Evolutionary conservation across 2,888 invertebrate species (phyloP), one percentile per base, ranked within the genome.

Genomic region (Drosophila multiciliata): DNA sequence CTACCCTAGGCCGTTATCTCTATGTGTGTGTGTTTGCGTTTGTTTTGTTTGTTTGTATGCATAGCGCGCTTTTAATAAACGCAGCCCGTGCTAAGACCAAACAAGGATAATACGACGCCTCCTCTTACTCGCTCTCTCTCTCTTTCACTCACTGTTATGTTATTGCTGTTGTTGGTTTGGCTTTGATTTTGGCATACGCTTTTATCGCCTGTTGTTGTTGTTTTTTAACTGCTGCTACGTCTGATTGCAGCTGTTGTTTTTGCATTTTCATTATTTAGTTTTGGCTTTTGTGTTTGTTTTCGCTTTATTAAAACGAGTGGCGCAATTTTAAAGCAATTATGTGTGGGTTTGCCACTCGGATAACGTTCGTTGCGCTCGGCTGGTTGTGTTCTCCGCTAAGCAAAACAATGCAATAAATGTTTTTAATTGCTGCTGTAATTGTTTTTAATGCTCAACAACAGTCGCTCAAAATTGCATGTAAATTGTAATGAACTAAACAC

Each of bases 271-370:
- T 66, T 64, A 59, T 63, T 59, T 52, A 29, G 35, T 35, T 57
- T 53, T 32, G 52, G 58, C 40, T 66, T 73, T 78, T 74, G 81
- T 78, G 57, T 74, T 72, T 63, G 45, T 23, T 23, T 45, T 29
- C 29, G 78, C 67, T 80, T 89, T 88, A 83, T 90, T 90, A 87
- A 91, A 88, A 86, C 83, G 90, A 90, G 89, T 90, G 87, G 89
- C 70, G 91, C 89, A 83, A 88, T 90, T 90, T 90, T 87, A 81
- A 88, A 90, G 84, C 86, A 90, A 90, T 90, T 90, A 91, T 83
- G 68, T 76, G 68, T 65, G 66, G 77, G 78, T 71, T 68, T 48
- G 59, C 55, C 67, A 71, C 67, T 70, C 75, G 38, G 38, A 49
- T 63, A 61, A 54, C 66, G 52, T 52, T 29, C 55, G 40, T 33